Base-by-base conservation (phyloP, 2,888 invertebrate genomes). In the Melieria omissa region DNA sequence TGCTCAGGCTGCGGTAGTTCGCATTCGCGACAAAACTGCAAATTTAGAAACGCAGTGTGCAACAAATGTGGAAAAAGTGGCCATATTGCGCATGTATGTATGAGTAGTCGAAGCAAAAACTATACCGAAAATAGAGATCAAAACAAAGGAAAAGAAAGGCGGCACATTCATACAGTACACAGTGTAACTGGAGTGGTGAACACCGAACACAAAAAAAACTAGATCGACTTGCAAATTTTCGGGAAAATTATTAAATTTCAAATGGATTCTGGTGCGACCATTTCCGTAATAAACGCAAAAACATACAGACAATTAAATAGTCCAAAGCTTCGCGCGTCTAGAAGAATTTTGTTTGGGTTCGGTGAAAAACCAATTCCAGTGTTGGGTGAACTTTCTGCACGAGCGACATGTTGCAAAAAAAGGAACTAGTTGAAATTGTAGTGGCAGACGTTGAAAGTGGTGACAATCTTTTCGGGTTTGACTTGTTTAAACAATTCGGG, bases 201-300 rank as follows among this genome's bases (percentile, higher is more conserved):
- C 29, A 64, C 41, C 16, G 42, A 49, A 65, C 42, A 63, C 3
- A 71, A 66, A 46, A 74, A 73, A 63, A 73, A 63, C 42, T 46
- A 58, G 12, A 74, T 74, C n/a, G 29, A 66, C 49, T 45, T 73
- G 8, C 14, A 52, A 65, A 60, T 75, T 14, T 61, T 42, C n/a
- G 52, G 62, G 9, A 16, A 71, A 70, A 14, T 9, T 29, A 55
- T 72, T 8, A 42, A 14, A 47, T 73, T 75, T 57, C 74, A 77
- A 73, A 73, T 77, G 72, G 74, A 77, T 41, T 73, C 72, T 12
- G 74, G 73, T 9, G 74, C 73, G 3, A 61, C 74, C 4, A 55
- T 76, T 45, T 75, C 72, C 5, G 9, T 73, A 10, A 75, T 76
- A 42, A 75, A 62, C 54, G 55, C 52, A 60, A 57, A 72, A 52